phyloP scores from a whole-genome alignment of 2,797 vertebrate genomes.

The Cryptoprocta ferox region DNA sequence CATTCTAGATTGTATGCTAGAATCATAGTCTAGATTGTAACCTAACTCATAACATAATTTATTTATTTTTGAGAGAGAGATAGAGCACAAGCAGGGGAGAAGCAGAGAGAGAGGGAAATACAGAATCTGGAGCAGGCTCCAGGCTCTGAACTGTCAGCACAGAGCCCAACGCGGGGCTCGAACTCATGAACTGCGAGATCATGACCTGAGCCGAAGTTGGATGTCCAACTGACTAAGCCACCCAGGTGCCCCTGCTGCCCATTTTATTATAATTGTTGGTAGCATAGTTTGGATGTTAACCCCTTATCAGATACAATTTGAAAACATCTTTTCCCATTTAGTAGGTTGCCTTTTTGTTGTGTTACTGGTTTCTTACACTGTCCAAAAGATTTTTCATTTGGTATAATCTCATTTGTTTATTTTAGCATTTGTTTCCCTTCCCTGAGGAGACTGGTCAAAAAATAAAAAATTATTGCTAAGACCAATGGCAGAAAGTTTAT shows the following conservation, averaged over 20 bases:
- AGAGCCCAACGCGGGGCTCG: background rate
- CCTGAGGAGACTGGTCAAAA: background rate
- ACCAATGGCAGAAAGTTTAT: background rate
- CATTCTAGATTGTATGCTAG: background rate
- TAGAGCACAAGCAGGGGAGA: background rate
- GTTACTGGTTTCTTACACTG: background rate
- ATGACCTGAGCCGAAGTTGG: background rate
- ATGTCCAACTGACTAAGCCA: background rate
- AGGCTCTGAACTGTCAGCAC: background rate
- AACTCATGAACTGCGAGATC: too few relatives aligned
- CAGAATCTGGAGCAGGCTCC: background rate
- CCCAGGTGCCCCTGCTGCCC: background rate
- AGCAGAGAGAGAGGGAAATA: background rate
- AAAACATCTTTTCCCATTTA: background rate
- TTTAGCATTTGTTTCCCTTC: background rate
- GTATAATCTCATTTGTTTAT: background rate
- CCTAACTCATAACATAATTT: background rate
- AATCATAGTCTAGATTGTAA: too few relatives aligned
- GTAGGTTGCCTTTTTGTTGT: background rate
- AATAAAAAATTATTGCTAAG: background rate
- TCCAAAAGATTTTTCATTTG: background rate
- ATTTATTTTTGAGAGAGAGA: background rate
- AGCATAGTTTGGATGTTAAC: background rate
- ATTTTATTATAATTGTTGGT: background rate
- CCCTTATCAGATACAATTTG: background rate